Conservation (phyloP, 2,888 invertebrate genomes). For the Xanthia icteritia region DNA sequence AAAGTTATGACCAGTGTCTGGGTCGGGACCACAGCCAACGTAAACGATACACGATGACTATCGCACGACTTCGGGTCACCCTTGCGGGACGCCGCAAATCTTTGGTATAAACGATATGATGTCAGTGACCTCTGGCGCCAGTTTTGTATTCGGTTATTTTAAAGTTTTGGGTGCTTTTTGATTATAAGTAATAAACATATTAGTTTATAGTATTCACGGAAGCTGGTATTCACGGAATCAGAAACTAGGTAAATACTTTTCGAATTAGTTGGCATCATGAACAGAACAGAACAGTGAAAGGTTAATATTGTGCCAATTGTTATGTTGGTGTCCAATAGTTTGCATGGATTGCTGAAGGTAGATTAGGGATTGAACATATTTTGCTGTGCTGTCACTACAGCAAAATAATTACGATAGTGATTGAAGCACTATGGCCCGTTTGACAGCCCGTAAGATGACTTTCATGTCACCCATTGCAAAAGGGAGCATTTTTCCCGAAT, state of each 20-base stretch:
- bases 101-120: not conserved
- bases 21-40: not conserved
- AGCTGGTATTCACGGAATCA: not conserved
- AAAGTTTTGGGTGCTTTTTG: not conserved
- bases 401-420: not conserved
- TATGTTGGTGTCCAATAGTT: not conserved
- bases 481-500: not conserved
- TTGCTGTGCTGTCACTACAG: not conserved
- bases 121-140: not conserved
- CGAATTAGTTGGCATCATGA: not conserved
- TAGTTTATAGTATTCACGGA: not conserved
- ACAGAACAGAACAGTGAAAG: not conserved
- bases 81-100: conserved; percentile 23
- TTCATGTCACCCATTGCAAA: no score
- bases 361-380: not conserved
- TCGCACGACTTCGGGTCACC: conserved; percentile 10
- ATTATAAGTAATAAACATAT: not conserved
- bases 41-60: conserved; percentile 16
- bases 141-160: not conserved
- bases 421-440: not conserved
- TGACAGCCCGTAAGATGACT: no score
- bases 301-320: not conserved
- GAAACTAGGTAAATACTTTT: not conserved
- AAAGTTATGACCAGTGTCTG: conserved; percentile 6
- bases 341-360: not conserved